Evolutionary conservation across 2,797 vertebrate genomes (phyloP).

Genomic region (Furcifer pardalis): DNA sequence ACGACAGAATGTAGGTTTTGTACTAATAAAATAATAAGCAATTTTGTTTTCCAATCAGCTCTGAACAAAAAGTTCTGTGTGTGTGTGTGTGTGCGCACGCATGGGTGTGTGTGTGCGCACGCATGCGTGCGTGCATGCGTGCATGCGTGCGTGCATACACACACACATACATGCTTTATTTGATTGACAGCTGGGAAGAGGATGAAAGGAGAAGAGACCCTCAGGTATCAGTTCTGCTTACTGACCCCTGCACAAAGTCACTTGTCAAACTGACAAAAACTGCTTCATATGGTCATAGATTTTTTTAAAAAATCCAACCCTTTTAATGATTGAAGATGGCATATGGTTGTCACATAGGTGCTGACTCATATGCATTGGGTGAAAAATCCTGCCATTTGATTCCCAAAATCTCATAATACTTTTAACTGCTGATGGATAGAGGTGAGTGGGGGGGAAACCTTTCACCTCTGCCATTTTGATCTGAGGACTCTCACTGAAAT

Average conservation of each 20-base stretch:
- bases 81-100: not conserved
- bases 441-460: constrained; percentile 24
- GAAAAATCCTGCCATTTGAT: not conserved
- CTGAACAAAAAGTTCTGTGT: not conserved
- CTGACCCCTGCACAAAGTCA: not conserved
- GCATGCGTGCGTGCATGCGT: no score
- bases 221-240: not conserved
- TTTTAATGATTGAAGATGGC: constrained; percentile 23
- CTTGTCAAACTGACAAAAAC: constrained; percentile 17
- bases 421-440: constrained; percentile 5
- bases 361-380: constrained; percentile 15
- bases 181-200: constrained; percentile 3
- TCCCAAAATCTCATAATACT: not conserved
- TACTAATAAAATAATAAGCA: not conserved
- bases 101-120: not conserved
- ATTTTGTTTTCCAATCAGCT: accelerated
- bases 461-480: constrained; percentile 22
- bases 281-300: not conserved
- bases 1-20: not conserved
- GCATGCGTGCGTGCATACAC: no score
- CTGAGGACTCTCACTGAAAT: not conserved
- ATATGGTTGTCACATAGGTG: not conserved
- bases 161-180: constrained; percentile 26
- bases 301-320: not conserved
- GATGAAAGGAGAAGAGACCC: not conserved